A percentile compares a stretch with the other conserved stretches of the same genome.
phyloP scores from a whole-genome alignment of 2,888 invertebrate species.

The Scaptomyza tumidula region DNA sequence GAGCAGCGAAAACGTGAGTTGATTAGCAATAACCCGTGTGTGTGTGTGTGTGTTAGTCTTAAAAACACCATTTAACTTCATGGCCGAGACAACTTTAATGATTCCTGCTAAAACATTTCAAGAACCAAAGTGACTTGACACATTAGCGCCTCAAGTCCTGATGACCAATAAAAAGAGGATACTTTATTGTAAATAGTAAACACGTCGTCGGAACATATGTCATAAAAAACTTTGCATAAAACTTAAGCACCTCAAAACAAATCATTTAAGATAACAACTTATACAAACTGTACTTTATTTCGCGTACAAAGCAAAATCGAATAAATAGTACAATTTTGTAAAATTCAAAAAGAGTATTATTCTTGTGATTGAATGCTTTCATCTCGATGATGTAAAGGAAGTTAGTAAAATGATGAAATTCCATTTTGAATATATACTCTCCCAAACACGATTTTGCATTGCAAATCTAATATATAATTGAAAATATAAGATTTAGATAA shows the following conservation, averaged over 20 bases:
- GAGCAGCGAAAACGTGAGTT: conserved; percentile 81
- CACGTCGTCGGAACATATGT: conserved; percentile 62
- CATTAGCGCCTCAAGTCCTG: conserved; percentile 50
- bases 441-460: background rate
- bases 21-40: conserved; percentile 69
- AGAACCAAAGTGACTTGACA: conserved; percentile 43
- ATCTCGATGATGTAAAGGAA: background rate
- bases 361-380: background rate
- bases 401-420: background rate
- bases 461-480: conserved; percentile 4
- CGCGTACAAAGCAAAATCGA: no score
- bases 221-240: conserved; percentile 30
- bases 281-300: no score
- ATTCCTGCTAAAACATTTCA: conserved; percentile 50
- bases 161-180: conserved; percentile 51
- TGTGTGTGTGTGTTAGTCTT: conserved; percentile 7
- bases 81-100: conserved; percentile 67
- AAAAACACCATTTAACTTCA: conserved; percentile 48
- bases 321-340: no score
- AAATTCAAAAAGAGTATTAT: no score
- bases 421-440: background rate
- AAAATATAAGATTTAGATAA: background rate
- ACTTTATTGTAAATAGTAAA: conserved; percentile 56
- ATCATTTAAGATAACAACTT: background rate
- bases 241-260: conserved; percentile 1